Base-by-base conservation (phyloP, 2,113 vertebrate genomes). In the Myrmecophaga tridactyla region DNA sequence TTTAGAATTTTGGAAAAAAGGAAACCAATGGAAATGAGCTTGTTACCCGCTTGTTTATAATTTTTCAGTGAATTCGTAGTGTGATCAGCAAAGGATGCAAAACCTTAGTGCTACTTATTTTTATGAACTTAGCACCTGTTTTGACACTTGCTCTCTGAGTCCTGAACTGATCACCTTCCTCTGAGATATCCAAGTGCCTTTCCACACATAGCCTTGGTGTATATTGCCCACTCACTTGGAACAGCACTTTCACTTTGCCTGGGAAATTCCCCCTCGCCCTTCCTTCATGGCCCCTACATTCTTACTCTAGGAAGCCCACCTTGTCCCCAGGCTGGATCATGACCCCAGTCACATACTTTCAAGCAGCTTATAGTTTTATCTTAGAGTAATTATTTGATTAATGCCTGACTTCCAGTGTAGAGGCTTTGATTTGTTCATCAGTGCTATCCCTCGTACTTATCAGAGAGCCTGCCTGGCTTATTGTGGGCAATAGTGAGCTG, bases 371-470 rank as follows among this genome's bases (percentile, higher is more conserved):
- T 1, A 34, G 29, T 89, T 95, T 86, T 89, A 21, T 7, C 23
- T 81, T 69, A 53, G 70, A 56, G 4, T 53, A 72, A 83, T 80
- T 88, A 92, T 20, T 63, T 93, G 36, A 91, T 90, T 77, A 93
- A 85, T 85, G 18, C 34, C 36, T 62, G 3, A 48, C 65, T 87
- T 90, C 70, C 41, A 92, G 73, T 17, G 46, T 29, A 84, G 62
- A 85, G n/a, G 60, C 25, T 34, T 51, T 80, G 82, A 56, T 93
- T 80, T 87, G 36, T 70, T 92, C 80, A 83, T 95, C 53, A 84
- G 6, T 58, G 31, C n/a, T 69, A 53, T 77, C 31, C 39, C 27
- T 58, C 78, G 6, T 43, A 86, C 48, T 96, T 90, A 91, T 10
- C 34, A 77, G 48, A 90, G 36, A 86, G 46, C 34, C 53, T 81